Evolutionary conservation across 1,140 invertebrate species (phyloP), one percentile per base, ranked within the genome.

Genomic region (Drosophila malerkotliana): DNA sequence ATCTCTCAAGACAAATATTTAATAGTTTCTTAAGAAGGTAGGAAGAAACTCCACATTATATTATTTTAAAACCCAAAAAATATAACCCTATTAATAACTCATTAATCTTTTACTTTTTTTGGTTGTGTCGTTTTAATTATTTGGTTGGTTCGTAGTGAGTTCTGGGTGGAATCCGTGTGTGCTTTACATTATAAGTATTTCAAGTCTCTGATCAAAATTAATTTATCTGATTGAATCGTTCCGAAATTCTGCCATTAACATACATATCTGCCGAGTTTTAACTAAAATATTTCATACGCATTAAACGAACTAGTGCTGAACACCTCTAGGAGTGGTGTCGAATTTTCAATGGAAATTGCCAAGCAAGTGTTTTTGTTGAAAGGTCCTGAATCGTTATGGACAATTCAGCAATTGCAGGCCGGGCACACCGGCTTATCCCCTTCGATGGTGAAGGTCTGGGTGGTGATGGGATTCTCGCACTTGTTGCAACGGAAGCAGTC

Each of bases 401-500:
- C 12, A 4, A 37, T 37, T 37, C 12, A 77, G 14, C 58, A 79
- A 10, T 81, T 62, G 75, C 93, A 93, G 68, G 89, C 90, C 26
- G 92, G 74, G 90, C 94, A 95, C 24, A 94, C 84, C 0, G 94
- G 94, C 81, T 94, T 93, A 76, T 93, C 93, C 71, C 93, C 93
- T 72, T 93, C 91, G 24, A 94, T 93, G 64, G 93, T 92, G 91
- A 94, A 95, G 30, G 93, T 93, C 10, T 93, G 84, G 24, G 94
- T 92, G 39, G 93, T 93, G 30, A 95, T 94, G 21, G 94, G 93
- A 68, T 93, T 93, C 53, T 92, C 91, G 91, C 94, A 95, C 92
- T 93, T 94, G 93, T 94, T 92, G 92, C 94, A 95, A 58, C 93
- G 93, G 92, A 95, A 96, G 91, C 95, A 96, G 14, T 94, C 93